These are phyloP conservation scores for Carabus problematicus DNA, from an alignment of 2,888 invertebrate species.

Conservation along the genomic window DNA sequence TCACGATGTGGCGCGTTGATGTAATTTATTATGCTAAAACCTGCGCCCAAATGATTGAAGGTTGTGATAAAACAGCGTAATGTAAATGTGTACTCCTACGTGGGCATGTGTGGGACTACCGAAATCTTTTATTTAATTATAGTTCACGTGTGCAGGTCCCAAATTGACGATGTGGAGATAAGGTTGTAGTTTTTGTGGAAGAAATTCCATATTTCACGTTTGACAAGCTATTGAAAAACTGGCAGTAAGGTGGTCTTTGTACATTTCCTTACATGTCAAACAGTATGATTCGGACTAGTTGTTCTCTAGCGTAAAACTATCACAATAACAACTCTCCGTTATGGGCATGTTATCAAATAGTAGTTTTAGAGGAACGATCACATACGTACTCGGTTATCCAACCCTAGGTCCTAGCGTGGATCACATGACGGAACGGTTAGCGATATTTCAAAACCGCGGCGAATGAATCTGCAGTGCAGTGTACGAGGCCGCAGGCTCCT, in stretches of 20 bases:
- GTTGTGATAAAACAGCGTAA: neutral
- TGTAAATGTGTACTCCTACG: no score
- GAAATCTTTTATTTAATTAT: conserved; percentile 7
- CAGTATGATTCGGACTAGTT: no score
- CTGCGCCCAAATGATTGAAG: conserved; percentile 6
- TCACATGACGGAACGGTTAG: conserved; percentile 8
- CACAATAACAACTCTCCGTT: no score
- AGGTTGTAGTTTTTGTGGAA: no score
- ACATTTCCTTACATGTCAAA: no score
- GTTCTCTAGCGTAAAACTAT: no score
- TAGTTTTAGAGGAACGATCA: neutral
- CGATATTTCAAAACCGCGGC: neutral
- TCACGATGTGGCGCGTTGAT: no score
- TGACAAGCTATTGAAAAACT: neutral
- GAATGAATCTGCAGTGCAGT: neutral
- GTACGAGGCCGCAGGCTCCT: conserved; percentile 3
- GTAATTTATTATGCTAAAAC: conserved; percentile 38
- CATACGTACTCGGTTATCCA: neutral
- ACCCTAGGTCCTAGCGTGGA: conserved; percentile 1
- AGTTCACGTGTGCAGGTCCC: no score
- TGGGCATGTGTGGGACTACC: neutral
- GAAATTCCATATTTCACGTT: no score
- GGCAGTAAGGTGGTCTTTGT: neutral
- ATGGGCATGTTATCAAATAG: no score
- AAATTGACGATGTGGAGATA: no score